Conservation (phyloP, 1,140 invertebrate species). For the Semibalanus balanoides region DNA sequence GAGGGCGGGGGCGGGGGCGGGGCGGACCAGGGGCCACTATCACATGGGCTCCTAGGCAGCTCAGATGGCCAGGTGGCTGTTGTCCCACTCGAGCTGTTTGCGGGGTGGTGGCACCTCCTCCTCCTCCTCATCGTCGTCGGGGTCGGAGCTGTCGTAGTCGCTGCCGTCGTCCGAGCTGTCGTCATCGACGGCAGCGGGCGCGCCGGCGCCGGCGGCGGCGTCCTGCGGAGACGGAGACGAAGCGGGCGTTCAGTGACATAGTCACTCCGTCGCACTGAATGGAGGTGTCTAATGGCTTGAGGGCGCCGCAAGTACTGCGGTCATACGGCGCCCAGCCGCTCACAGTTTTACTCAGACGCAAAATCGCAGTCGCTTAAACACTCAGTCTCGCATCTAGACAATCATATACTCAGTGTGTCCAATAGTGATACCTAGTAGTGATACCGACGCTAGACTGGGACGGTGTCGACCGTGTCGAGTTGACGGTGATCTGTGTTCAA, state of each 20-base stretch:
- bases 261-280: background rate
- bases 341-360: no score
- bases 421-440: no score
- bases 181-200: conserved; percentile 39
- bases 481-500: no score
- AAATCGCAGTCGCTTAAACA: no score
- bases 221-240: background rate
- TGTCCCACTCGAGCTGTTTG: conserved; percentile 47
- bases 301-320: no score
- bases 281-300: no score
- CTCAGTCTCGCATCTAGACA: no score
- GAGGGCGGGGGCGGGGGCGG: background rate
- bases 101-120: conserved; percentile 23
- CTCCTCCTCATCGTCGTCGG: conserved; percentile 39
- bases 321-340: no score
- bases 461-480: no score
- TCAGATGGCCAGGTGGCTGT: conserved; percentile 43
- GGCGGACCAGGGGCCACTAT: conserved; percentile 4
- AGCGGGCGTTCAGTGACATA: background rate
- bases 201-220: conserved; percentile 19
- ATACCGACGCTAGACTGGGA: no score
- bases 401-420: no score
- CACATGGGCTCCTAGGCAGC: background rate
- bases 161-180: conserved; percentile 41
- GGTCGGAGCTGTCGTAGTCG: conserved; percentile 35